A percentile compares a stretch with the other conserved stretches of the same genome.
phyloP scores from a whole-genome alignment of 2,888 invertebrate genomes.

The Doris montereyensis region DNA sequence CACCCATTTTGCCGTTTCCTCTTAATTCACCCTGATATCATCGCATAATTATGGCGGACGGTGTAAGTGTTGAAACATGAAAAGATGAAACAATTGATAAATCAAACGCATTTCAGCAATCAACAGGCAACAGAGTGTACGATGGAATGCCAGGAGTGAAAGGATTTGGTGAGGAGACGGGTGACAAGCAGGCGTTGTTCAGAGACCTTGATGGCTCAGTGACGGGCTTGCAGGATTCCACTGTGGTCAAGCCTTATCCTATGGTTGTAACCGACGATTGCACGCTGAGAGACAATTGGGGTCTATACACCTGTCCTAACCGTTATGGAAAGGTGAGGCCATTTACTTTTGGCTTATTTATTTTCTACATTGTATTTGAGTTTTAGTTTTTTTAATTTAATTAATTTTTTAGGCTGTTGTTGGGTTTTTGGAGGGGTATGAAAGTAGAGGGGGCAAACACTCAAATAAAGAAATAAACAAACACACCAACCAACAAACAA shows the following conservation, averaged over 20 bases:
- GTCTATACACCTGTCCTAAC: slow-evolving; percentile 51
- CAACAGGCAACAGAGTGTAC: slow-evolving; percentile 45
- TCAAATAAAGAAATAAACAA: not conserved
- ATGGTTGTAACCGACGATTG: slow-evolving; percentile 45
- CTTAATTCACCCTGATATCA: too few relatives aligned
- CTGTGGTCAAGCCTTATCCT: slow-evolving; percentile 46
- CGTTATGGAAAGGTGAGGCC: slow-evolving; percentile 48
- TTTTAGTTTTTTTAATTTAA: too few relatives aligned
- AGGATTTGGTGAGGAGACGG: slow-evolving; percentile 44
- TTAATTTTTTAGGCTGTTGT: too few relatives aligned
- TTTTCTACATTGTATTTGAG: too few relatives aligned
- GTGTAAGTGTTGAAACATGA: too few relatives aligned
- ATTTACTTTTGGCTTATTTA: not conserved
- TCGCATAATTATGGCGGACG: too few relatives aligned
- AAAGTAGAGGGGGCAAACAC: too few relatives aligned
- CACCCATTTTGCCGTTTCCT: too few relatives aligned
- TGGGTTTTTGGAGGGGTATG: too few relatives aligned
- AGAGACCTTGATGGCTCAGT: slow-evolving; percentile 48
- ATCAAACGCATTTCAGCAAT: too few relatives aligned
- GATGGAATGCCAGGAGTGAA: slow-evolving; percentile 42
- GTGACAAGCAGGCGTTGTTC: slow-evolving; percentile 47
- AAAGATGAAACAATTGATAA: too few relatives aligned
- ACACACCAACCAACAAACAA: not conserved
- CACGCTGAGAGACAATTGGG: slow-evolving; percentile 46
- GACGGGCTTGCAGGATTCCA: slow-evolving; percentile 38